These are phyloP conservation scores for Nothocercus nigrocapillus DNA, from an alignment of 2,113 vertebrate genomes.

Conservation along the genomic window DNA sequence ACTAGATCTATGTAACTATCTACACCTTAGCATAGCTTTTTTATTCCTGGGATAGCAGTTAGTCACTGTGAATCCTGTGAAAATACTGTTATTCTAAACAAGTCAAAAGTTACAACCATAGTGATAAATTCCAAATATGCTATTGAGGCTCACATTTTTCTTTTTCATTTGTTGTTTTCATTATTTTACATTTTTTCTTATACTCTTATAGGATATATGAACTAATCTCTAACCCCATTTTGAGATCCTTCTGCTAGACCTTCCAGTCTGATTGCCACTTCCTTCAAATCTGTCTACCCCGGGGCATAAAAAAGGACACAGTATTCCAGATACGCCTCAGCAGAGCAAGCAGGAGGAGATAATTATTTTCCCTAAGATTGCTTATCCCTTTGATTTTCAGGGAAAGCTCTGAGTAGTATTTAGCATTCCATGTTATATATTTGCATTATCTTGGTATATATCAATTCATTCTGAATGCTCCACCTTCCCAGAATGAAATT, in stretches of 20 bases:
- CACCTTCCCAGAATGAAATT: neutral
- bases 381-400: neutral
- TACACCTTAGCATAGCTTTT: neutral
- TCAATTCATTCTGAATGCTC: neutral
- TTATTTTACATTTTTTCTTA: neutral
- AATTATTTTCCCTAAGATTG: neutral
- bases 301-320: too few species aligned
- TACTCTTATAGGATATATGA: too few species aligned
- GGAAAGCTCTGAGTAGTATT: neutral
- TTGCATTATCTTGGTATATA: neutral
- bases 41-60: neutral
- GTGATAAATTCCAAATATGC: neutral
- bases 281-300: too few species aligned
- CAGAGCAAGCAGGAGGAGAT: too few species aligned
- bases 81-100: neutral
- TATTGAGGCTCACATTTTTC: neutral
- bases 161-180: neutral
- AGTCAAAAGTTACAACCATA: neutral
- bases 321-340: too few species aligned
- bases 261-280: too few species aligned
- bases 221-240: too few species aligned
- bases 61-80: neutral
- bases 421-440: neutral
- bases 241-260: too few species aligned
- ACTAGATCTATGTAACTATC: neutral